Conservation (phyloP, 2,797 vertebrate species). For the Coluber constrictor region DNA sequence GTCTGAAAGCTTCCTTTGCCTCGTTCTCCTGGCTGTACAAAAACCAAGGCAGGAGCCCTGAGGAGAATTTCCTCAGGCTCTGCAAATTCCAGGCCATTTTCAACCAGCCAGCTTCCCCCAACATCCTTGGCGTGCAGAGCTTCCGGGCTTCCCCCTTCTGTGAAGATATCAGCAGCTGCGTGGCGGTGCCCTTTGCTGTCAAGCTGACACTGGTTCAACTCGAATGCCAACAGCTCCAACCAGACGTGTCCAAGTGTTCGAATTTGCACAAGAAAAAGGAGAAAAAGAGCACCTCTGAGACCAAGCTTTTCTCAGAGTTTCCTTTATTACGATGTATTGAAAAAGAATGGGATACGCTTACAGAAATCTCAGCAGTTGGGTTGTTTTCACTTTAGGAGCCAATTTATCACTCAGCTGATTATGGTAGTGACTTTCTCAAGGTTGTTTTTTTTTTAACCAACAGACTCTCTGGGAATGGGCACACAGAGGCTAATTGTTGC, state of each 20-base stretch:
- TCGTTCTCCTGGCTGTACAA: neutral
- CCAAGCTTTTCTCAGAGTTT: neutral
- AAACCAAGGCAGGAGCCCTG: neutral
- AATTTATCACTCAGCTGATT: neutral
- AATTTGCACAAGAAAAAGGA: neutral
- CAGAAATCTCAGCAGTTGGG: neutral
- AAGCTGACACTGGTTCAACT: neutral
- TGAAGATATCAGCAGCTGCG: neutral
- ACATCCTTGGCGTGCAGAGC: neutral
- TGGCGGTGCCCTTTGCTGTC: neutral
- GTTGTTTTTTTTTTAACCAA: neutral
- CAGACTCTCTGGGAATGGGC: neutral
- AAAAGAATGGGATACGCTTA: neutral
- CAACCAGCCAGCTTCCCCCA: neutral
- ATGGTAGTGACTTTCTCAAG: neutral
- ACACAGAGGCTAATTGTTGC: neutral
- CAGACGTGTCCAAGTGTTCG: neutral
- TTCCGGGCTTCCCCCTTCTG: neutral
- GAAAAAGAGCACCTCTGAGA: neutral
- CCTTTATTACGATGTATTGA: neutral
- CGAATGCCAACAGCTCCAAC: neutral
- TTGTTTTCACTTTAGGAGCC: neutral
- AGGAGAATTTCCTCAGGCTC: neutral
- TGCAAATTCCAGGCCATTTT: neutral
- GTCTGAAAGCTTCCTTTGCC: neutral